phyloP scores from a whole-genome alignment of 2,113 vertebrate genomes.

The Alethe castanea region DNA sequence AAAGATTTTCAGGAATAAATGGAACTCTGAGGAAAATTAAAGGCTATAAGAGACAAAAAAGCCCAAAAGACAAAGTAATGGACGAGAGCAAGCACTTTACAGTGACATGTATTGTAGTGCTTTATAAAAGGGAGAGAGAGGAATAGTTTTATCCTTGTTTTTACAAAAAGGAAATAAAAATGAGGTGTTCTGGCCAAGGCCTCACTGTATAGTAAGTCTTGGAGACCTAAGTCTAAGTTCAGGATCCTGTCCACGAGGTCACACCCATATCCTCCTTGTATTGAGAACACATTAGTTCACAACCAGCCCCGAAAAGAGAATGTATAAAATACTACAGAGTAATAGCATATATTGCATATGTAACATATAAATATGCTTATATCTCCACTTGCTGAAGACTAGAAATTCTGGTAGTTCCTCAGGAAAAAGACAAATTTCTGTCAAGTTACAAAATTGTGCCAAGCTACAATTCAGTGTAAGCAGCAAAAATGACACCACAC shows the following conservation, averaged over 20 bases:
- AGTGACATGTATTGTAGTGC: fast-evolving
- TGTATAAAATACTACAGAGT: not conserved
- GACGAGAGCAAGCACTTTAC: not conserved
- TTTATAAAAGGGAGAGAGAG: not conserved
- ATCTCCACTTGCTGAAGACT: not conserved
- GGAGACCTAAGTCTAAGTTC: not conserved
- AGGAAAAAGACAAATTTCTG: not conserved
- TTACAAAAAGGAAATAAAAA: not conserved
- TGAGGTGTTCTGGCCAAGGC: not conserved
- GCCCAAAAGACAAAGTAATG: not conserved
- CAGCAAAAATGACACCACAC: not conserved
- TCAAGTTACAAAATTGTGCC: not conserved
- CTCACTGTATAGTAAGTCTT: not conserved
- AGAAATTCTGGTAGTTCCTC: not conserved
- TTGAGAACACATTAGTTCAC: not conserved
- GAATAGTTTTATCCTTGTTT: not conserved
- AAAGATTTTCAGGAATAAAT: not conserved
- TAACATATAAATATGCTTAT: not conserved
- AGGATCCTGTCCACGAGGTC: not conserved
- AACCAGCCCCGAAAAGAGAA: not conserved
- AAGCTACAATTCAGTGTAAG: not conserved
- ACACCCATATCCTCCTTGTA: not conserved
- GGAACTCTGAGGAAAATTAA: not conserved
- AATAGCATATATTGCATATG: not conserved
- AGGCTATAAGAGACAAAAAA: not conserved